These are phyloP conservation scores for Macquaria ambigua DNA, from an alignment of 2,113 vertebrate species.

Conservation along the genomic window DNA sequence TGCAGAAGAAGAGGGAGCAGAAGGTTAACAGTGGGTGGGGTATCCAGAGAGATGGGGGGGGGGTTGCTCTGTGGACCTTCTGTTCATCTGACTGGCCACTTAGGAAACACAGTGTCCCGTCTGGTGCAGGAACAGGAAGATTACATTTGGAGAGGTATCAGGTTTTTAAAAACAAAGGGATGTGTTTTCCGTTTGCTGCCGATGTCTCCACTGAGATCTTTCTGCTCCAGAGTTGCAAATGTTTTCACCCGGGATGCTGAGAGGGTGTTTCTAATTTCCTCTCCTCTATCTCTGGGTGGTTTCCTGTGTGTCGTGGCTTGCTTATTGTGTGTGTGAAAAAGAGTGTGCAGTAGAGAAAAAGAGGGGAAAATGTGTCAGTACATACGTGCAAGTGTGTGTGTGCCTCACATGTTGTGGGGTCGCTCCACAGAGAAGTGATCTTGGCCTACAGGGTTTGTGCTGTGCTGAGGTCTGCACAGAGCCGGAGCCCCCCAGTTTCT, in stretches of 20 bases:
- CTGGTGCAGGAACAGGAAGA: constrained; percentile 80
- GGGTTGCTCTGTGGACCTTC: constrained; percentile 67
- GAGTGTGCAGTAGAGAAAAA: constrained; percentile 19
- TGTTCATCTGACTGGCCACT: constrained; percentile 72
- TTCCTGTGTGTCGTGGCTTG: constrained; percentile 76
- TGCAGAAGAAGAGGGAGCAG: constrained; percentile 44
- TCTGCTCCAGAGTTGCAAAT: constrained; percentile 79
- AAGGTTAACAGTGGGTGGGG: constrained; percentile 74
- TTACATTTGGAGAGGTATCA: constrained; percentile 80
- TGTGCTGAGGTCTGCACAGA: constrained; percentile 46
- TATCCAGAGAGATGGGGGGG: constrained; percentile 51
- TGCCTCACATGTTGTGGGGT: constrained; percentile 50
- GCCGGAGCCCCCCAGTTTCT: constrained; percentile 53
- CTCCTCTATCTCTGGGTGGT: constrained; percentile 75
- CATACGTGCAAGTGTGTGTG: constrained; percentile 3
- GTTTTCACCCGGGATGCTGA: constrained; percentile 81
- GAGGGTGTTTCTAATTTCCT: constrained; percentile 85
- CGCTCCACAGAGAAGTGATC: constrained; percentile 54
- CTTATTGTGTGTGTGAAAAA: constrained; percentile 51
- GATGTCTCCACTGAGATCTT: constrained; percentile 72
- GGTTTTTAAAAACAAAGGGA: constrained; percentile 82
- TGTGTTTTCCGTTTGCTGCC: constrained; percentile 78
- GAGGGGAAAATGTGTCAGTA: constrained; percentile 39
- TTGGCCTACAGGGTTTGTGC: constrained; percentile 52
- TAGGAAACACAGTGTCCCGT: constrained; percentile 78